Evolutionary conservation across 2,113 vertebrate genomes (phyloP).

Genomic region (Clarias gariepinus): DNA sequence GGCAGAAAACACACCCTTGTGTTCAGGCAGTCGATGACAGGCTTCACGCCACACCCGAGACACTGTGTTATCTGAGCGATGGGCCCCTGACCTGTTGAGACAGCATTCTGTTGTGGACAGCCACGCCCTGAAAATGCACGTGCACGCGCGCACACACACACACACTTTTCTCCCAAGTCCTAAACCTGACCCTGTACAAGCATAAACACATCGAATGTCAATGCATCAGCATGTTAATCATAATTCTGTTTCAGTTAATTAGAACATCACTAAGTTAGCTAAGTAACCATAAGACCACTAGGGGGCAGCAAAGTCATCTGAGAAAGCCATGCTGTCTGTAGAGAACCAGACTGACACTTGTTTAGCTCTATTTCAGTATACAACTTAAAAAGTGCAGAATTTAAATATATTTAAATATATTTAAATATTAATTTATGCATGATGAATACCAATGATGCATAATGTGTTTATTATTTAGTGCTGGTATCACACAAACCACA

Average conservation of each 20-base stretch:
- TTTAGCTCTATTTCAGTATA: too few species aligned
- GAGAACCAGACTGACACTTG: too few species aligned
- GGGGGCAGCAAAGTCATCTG: neutral
- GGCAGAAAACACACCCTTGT: constrained; percentile 22
- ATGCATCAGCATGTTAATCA: neutral
- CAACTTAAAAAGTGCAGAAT: neutral
- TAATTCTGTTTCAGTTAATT: neutral
- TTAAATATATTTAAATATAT: neutral
- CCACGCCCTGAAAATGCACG: neutral
- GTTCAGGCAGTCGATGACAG: neutral
- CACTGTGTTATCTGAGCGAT: neutral
- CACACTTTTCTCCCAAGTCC: neutral
- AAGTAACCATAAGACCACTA: neutral
- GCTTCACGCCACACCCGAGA: constrained; percentile 1
- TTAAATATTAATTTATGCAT: neutral
- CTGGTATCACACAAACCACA: neutral
- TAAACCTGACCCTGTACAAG: neutral
- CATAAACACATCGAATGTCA: neutral
- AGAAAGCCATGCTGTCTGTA: neutral
- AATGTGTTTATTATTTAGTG: too few species aligned
- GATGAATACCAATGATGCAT: neutral
- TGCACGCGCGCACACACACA: neutral
- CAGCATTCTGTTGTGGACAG: neutral
- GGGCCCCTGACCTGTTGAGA: neutral
- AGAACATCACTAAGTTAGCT: neutral